A percentile compares a stretch with the other conserved stretches of the same genome.
phyloP scores from a whole-genome alignment of 2,888 invertebrate species.

The Pterobdella sp. region DNA sequence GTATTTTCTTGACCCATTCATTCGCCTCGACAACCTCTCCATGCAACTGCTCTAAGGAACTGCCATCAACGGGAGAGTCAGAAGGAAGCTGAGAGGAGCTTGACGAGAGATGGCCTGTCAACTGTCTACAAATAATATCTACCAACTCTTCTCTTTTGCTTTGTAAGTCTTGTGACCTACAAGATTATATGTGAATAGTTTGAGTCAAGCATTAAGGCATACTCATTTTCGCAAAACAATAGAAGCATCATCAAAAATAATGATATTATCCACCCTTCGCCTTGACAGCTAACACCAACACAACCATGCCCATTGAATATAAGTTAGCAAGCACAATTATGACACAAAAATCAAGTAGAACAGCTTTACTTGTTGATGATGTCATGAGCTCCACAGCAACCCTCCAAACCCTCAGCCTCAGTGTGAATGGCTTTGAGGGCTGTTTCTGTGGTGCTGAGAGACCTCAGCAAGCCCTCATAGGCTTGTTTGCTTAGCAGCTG shows the following conservation, averaged over 20 bases:
- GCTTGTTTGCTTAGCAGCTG: conserved; percentile 5
- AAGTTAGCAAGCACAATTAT: neutral
- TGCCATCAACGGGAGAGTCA: neutral
- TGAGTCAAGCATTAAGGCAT: too few species aligned
- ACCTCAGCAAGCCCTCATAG: conserved; percentile 3
- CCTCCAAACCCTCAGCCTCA: neutral
- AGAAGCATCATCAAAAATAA: too few species aligned
- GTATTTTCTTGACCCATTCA: conserved; percentile 24
- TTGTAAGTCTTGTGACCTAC: neutral
- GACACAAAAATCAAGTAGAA: neutral
- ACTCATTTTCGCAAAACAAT: too few species aligned
- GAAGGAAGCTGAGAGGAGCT: neutral
- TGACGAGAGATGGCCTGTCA: neutral
- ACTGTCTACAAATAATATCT: neutral
- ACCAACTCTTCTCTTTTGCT: neutral
- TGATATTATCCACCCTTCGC: too few species aligned
- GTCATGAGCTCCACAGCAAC: conserved; percentile 5
- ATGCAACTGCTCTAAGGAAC: conserved; percentile 17
- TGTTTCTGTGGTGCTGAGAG: neutral
- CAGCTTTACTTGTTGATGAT: neutral
- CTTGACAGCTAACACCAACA: neutral
- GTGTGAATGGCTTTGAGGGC: neutral
- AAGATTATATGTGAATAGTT: too few species aligned
- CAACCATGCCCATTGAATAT: neutral
- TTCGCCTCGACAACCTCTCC: conserved; percentile 16